Evolutionary conservation across 1,140 invertebrate species (phyloP).

Genomic region (Drosophila takahashii): DNA sequence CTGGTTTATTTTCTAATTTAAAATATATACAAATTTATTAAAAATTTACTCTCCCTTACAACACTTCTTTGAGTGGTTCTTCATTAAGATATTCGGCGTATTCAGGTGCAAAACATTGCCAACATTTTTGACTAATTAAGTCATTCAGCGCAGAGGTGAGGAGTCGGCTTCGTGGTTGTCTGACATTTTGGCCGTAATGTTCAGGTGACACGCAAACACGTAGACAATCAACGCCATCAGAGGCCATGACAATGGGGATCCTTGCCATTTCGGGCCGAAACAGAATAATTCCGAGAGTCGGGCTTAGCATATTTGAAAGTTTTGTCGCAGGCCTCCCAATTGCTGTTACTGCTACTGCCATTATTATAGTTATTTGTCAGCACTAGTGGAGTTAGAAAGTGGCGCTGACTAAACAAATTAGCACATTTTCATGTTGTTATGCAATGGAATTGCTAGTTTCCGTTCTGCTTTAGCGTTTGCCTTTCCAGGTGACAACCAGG

Average conservation of each 20-base stretch:
- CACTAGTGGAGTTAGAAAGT: constrained; percentile 53
- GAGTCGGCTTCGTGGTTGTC: constrained; percentile 25
- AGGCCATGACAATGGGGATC: constrained; percentile 41
- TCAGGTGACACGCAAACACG: constrained; percentile 70
- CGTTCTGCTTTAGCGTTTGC: constrained; percentile 2
- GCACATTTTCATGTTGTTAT: constrained; percentile 51
- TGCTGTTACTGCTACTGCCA: constrained; percentile 29
- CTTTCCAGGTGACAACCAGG: constrained; percentile 24
- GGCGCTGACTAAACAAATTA: constrained; percentile 63
- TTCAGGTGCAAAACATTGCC: constrained; percentile 45
- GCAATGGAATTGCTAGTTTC: constrained; percentile 41
- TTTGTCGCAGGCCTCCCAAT: constrained; percentile 53
- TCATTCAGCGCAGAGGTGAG: constrained; percentile 32
- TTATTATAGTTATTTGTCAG: constrained; percentile 66
- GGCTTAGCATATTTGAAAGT: constrained; percentile 74
- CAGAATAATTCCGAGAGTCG: constrained; percentile 22
- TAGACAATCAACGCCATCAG: constrained; percentile 72
- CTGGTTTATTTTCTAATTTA: neutral
- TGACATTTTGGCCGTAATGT: constrained; percentile 52
- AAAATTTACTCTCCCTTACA: neutral
- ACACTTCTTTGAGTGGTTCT: constrained; percentile 3
- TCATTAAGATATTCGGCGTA: neutral
- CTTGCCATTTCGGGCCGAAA: constrained; percentile 8
- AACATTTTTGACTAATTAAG: constrained; percentile 78
- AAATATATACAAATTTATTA: neutral